Conservation (phyloP, 2,888 invertebrate genomes). For the Trachelus iudaicus region DNA sequence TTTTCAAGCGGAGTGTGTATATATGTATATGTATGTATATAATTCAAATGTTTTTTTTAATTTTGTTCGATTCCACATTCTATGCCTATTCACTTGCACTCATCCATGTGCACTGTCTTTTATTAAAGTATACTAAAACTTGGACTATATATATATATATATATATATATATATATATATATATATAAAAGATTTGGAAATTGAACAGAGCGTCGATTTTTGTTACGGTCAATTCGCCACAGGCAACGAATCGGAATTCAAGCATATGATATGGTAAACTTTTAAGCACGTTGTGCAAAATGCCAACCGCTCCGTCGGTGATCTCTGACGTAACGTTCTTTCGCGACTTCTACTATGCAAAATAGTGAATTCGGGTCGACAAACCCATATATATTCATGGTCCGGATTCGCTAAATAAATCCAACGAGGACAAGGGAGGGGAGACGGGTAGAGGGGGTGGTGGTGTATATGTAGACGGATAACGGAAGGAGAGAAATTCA, state of each 20-base stretch:
- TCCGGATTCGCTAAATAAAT: slow-evolving; percentile 39
- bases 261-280: slow-evolving; percentile 30
- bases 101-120: background rate
- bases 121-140: background rate
- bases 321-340: slow-evolving; percentile 45
- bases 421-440: slow-evolving; percentile 15
- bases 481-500: slow-evolving; percentile 19
- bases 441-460: background rate
- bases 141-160: background rate
- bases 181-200: background rate
- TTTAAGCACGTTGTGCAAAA: slow-evolving; percentile 39
- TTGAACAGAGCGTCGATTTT: background rate
- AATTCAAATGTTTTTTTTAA: background rate
- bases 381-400: slow-evolving; percentile 52
- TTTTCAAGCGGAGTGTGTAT: background rate
- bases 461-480: background rate
- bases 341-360: slow-evolving; percentile 14
- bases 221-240: background rate
- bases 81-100: too few relatives aligned
- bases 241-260: background rate
- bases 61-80: background rate
- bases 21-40: background rate
- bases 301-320: slow-evolving; percentile 44
- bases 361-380: slow-evolving; percentile 39
- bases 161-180: too few relatives aligned